Evolutionary conservation across 2,888 invertebrate species (phyloP), one percentile per base, ranked within the genome.

Genomic region (Teinopalpus imperialis): DNA sequence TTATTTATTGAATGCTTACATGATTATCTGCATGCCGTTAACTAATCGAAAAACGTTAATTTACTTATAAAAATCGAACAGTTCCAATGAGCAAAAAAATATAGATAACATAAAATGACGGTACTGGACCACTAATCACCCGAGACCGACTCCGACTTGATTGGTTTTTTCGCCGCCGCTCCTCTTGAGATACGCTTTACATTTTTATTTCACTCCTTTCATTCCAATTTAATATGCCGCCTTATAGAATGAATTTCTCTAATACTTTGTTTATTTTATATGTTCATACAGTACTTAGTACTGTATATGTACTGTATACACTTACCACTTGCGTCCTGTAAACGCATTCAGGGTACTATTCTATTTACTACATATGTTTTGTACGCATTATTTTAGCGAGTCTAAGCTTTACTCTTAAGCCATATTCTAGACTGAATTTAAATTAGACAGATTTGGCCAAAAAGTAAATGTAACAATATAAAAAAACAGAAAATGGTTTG

Each of bases 171-270:
- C 63, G 59, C 65, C 57, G 59, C 56, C 68, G 59, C 66, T 66
- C 64, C 69, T 65, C 62, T 63, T 59, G 70, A 69, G 74, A 76
- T 71, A 65, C 69, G 63, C 69, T 78, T 78, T 74, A 72, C 74
- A 75, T 78, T 80, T 79, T 80, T 78, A 77, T 78, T 79, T 79
- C 66, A 77, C 75, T 76, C 73, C 74, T 80, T 80, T 79, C 70
- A 73, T 66, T 77, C 66, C 81, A 81, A 81, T 81, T 81, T 80
- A 79, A 81, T 80, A 81, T 79, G 76, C 75, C 67, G 74, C 72
- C 69, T 71, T 66, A 69, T 66, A 67, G 67, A 75, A 75, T 73
- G 71, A 80, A 78, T 74, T 74, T 69, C 70, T n/a, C n/a, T n/a
- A n/a, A n/a, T n/a, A n/a, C n/a, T n/a, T n/a, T n/a, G n/a, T n/a